Evolutionary conservation across 2,797 vertebrate genomes (phyloP).

Genomic region (Sebastes dallii): DNA sequence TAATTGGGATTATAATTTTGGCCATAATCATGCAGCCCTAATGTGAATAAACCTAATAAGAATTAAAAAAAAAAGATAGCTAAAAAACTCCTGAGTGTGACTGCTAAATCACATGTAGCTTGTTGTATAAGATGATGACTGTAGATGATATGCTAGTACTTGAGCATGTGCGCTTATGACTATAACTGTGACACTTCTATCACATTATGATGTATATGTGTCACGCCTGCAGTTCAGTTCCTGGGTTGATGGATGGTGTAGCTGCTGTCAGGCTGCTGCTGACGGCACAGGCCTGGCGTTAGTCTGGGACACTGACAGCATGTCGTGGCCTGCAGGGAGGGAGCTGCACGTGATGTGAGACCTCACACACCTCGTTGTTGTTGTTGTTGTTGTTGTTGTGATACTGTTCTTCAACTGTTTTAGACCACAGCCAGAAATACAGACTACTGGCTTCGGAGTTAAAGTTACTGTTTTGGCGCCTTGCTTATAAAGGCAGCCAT

Average conservation of each 20-base stretch:
- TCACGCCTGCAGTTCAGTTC: constrained; percentile 11
- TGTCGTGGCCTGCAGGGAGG: constrained; percentile 53
- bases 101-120: too few relatives aligned
- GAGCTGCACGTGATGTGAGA: constrained; percentile 25
- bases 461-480: neutral
- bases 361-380: constrained; percentile 2
- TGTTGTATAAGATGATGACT: rapidly evolving
- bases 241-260: constrained; percentile 10
- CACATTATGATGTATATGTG: neutral
- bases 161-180: too few relatives aligned
- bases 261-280: constrained; percentile 12
- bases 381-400: constrained; percentile 20
- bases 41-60: too few relatives aligned
- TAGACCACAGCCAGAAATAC: neutral
- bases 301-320: constrained; percentile 35
- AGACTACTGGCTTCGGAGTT: neutral
- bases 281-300: constrained; percentile 21
- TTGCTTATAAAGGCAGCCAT: neutral
- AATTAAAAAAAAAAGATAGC: too few relatives aligned
- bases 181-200: constrained; percentile 14
- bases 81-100: too few relatives aligned
- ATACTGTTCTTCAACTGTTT: constrained; percentile 11
- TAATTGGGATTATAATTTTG: too few relatives aligned
- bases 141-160: too few relatives aligned
- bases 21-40: too few relatives aligned